Base-by-base conservation (phyloP, 2,888 invertebrate genomes). In the Scaptomyza reducta region DNA sequence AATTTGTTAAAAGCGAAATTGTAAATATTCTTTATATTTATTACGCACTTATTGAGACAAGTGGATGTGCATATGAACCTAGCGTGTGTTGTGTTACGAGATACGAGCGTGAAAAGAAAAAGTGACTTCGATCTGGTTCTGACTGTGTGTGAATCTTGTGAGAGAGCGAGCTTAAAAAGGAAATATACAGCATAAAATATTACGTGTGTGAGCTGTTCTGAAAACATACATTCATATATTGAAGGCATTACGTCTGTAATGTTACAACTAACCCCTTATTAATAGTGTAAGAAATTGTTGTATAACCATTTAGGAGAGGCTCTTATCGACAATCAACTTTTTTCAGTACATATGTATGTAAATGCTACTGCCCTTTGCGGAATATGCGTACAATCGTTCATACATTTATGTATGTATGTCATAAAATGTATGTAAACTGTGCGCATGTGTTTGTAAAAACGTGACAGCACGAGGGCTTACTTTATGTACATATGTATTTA, bases 201-300 rank as follows among this genome's bases (percentile, higher is more conserved):
- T 74, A 79, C 88, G 83, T 82, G 83, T 86, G 80, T 77, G 78
- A 80, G 74, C 76, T 75, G 88, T 79, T 60, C 62, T 61, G 79
- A 87, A 67, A 72, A 63, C 45, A 55, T 74, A 61, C 60, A 64
- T 74, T 66, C 57, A 66, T 77, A 62, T 70, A 79, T 71, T 84
- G 71, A 84, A 79, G 68, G 54, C 72, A 72, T 69, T 71, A 62
- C 87, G 77, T 70, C 81, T 70, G 81, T 79, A 78, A 70, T 82
- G 78, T 65, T 69, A 71, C 82, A 67, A 72, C 77, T 79, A 88
- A 84, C 59, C 86, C 70, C 47, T 71, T 80, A 63, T 81, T 22
- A 88, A 89, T 85, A 88, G 89, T 68, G 88, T 83, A 83, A 83
- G 83, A 83, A 83, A 78, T 88, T 79, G 62, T 85, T 80, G 85